Evolutionary conservation across 2,113 vertebrate species (phyloP), one percentile per base, ranked within the genome.

Genomic region (Odocoileus hemionus): DNA sequence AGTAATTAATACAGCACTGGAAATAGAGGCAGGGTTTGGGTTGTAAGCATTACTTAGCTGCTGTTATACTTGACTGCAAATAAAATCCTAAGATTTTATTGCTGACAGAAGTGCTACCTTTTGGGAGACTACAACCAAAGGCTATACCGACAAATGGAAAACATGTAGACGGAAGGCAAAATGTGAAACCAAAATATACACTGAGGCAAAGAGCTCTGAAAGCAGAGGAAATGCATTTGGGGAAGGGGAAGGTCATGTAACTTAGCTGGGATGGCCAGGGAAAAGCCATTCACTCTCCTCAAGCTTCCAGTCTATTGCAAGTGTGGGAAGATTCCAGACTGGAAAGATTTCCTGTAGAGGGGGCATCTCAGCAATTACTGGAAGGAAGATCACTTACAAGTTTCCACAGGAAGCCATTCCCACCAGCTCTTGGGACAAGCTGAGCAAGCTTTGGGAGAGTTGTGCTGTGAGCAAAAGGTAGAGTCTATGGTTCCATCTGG

Each of bases 41-140:
- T 25, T 85, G 33, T 55, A 86, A 91, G 84, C 3, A 84, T 21
- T 33, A 57, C 79, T 86, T 94, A 89, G 52, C 47, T 78, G 19
- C 30, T 95, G 94, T 97, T 93, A 86, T 13, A 86, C 9, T 60
- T 96, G 91, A 94, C 96, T 95, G 82, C 96, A 91, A 88, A 93
- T 64, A 86, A 95, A 93, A 93, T 83, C 28, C 4, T 82, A 86
- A 94, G 50, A 83, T 93, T 95, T 96, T 83, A 74, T n/a, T 85
- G 16, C 23, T 89, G 78, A 83, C 4, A 6, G 12, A 86, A 89
- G 55, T 33, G 4, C 33, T 79, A 39, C 28, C 23, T 86, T 95
- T 54, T 9, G 45, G 45, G 47, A 17, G 36, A 55, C 86, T 86
- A 67, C 25, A 80, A 50, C 36, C 3, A 15, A 92, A 88, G 67